Conservation (phyloP, 2,113 vertebrate species). For the Ondatra zibethicus region DNA sequence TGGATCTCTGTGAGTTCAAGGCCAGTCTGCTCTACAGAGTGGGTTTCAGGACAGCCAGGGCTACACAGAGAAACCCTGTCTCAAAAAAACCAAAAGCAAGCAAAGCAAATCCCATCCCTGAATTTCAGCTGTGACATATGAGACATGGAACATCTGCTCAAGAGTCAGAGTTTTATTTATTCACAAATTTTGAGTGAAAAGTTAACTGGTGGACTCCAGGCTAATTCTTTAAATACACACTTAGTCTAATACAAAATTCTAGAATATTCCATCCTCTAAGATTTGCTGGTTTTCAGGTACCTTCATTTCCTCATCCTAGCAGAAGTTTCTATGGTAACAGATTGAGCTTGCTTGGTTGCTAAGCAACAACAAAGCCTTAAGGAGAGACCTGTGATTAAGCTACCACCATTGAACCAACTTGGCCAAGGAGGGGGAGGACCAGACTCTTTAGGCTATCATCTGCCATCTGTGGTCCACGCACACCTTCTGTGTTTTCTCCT, state of each 20-base stretch:
- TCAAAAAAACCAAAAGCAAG: background rate
- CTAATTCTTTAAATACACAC: background rate
- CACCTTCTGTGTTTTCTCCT: background rate
- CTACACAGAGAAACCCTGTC: background rate
- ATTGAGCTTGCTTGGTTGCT: constrained; percentile 50
- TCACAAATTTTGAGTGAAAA: background rate
- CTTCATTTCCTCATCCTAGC: background rate
- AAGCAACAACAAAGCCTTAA: constrained; percentile 8
- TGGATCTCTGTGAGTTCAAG: no score
- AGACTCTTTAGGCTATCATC: background rate
- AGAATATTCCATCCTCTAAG: background rate
- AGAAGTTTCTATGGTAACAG: constrained; percentile 49
- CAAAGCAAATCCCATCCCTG: background rate
- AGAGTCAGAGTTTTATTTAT: background rate
- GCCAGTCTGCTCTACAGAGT: no score
- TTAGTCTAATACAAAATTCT: background rate
- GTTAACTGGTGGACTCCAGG: background rate
- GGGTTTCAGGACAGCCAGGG: no score
- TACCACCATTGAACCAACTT: background rate
- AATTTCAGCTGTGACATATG: background rate
- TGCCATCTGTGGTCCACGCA: background rate
- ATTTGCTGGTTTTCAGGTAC: background rate
- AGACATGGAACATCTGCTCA: background rate
- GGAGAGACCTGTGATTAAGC: background rate
- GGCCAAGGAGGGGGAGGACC: background rate